phyloP scores from a whole-genome alignment of 2,113 vertebrate genomes.

The Neodontobutis hainanensis region DNA sequence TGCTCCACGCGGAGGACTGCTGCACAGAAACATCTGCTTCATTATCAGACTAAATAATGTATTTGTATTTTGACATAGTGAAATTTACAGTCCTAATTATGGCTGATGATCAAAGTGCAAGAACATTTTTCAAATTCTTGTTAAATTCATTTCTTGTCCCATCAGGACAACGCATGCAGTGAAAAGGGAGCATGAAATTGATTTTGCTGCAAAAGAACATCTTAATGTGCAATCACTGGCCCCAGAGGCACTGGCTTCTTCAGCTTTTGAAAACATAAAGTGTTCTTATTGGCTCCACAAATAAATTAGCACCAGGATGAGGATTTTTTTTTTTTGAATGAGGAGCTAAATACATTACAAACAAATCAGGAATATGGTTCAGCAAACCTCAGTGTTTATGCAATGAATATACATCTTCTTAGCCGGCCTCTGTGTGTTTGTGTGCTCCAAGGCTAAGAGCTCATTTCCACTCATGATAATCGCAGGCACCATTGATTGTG shows the following conservation, averaged over 20 bases:
- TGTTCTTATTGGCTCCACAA: slow-evolving; percentile 13
- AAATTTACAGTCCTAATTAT: slow-evolving; percentile 23
- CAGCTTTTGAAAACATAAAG: slow-evolving; percentile 1
- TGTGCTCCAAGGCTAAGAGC: slow-evolving; percentile 65
- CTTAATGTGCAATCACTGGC: slow-evolving; percentile 41
- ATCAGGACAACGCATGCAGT: slow-evolving; percentile 33
- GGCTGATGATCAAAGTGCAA: slow-evolving; percentile 4
- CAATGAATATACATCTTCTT: slow-evolving; percentile 44
- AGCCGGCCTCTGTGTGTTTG: slow-evolving; percentile 19
- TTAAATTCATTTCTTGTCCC: slow-evolving; percentile 16
- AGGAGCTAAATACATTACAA: slow-evolving; percentile 46
- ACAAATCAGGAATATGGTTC: slow-evolving; percentile 36
- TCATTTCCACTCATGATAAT: slow-evolving; percentile 75
- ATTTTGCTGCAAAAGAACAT: slow-evolving; percentile 47
- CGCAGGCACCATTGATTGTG: slow-evolving; percentile 74
- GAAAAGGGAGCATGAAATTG: slow-evolving; percentile 50
- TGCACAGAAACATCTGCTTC: slow-evolving; percentile 11
- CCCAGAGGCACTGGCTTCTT: slow-evolving; percentile 18
- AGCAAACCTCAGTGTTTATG: slow-evolving; percentile 54
- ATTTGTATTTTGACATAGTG: slow-evolving; percentile 22
- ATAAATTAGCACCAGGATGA: slow-evolving; percentile 41
- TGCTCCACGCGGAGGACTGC: slow-evolving; percentile 8
- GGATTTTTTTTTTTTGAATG: slow-evolving; percentile 22
- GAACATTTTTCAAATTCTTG: slow-evolving; percentile 12
- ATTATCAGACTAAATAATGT: slow-evolving; percentile 12